phyloP scores from a whole-genome alignment of 2,797 vertebrate genomes.

The Antennarius maculatus region DNA sequence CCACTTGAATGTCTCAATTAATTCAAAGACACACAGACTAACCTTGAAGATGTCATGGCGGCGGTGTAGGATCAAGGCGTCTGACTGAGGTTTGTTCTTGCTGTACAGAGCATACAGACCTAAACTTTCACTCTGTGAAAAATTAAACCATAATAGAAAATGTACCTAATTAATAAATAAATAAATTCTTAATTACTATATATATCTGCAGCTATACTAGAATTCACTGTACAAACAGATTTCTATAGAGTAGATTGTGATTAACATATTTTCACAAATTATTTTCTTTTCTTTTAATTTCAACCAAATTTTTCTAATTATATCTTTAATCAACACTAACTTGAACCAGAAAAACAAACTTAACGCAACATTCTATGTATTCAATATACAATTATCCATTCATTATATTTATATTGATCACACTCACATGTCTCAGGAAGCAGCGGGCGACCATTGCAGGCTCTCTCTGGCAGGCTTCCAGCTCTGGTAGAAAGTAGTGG shows the following conservation, averaged over 20 bases:
- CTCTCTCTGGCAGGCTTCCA: conserved; percentile 80
- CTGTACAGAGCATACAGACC: conserved; percentile 87
- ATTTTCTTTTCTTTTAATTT: too few species aligned
- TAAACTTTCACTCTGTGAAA: conserved; percentile 80
- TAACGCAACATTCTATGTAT: neutral
- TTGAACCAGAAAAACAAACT: neutral
- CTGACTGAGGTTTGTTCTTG: conserved; percentile 87
- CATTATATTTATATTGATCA: neutral
- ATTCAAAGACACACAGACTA: conserved; percentile 13
- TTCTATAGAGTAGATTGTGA: too few species aligned
- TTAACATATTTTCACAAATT: too few species aligned
- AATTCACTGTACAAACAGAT: too few species aligned
- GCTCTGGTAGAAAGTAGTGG: conserved; percentile 83
- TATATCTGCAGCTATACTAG: neutral
- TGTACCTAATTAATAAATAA: neutral
- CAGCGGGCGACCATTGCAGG: conserved; percentile 79
- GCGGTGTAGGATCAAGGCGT: conserved; percentile 79
- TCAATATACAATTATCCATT: neutral
- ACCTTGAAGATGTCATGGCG: conserved; percentile 86
- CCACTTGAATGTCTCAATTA: neutral
- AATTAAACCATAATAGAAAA: conserved; percentile 7
- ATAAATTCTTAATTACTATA: neutral
- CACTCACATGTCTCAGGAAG: conserved; percentile 84
- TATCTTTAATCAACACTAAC: neutral
- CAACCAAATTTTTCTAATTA: too few species aligned